phyloP scores from a whole-genome alignment of 2,888 invertebrate genomes.

The Tenthredo notha region DNA sequence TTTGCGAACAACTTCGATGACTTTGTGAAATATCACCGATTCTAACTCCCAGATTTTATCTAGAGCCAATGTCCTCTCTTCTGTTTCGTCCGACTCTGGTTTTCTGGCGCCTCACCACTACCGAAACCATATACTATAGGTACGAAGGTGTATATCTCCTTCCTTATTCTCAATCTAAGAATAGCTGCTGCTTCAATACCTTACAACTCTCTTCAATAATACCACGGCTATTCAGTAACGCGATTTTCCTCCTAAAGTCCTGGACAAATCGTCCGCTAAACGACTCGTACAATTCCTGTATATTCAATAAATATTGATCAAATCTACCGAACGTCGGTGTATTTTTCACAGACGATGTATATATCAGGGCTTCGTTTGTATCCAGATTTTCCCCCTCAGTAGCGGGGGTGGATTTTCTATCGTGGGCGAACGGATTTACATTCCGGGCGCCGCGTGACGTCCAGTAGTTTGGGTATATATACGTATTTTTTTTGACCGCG shows the following conservation, averaged over 20 bases:
- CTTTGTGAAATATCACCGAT: slow-evolving; percentile 76
- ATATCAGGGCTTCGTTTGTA: neutral
- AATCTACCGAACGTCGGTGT: neutral
- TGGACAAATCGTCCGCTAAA: neutral
- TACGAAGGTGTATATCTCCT: slow-evolving; percentile 66
- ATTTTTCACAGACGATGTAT: neutral
- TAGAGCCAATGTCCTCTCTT: slow-evolving; percentile 49
- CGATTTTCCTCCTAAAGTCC: neutral
- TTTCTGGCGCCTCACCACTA: slow-evolving; percentile 60
- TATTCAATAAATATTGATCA: neutral
- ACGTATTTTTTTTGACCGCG: slow-evolving; percentile 21
- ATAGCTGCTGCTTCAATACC: slow-evolving; percentile 28
- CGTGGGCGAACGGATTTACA: slow-evolving; percentile 54
- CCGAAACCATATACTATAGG: slow-evolving; percentile 56
- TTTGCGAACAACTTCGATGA: slow-evolving; percentile 76
- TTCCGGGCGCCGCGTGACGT: slow-evolving; percentile 55
- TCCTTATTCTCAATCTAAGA: slow-evolving; percentile 15
- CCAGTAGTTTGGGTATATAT: slow-evolving; percentile 27
- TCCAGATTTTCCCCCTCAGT: neutral
- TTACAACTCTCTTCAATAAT: slow-evolving; percentile 43
- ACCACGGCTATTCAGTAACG: neutral
- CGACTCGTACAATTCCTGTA: neutral
- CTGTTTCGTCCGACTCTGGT: slow-evolving; percentile 47
- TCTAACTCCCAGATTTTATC: slow-evolving; percentile 74
- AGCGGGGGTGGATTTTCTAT: slow-evolving; percentile 50